These are phyloP conservation scores for Drosophila watanabei DNA, from an alignment of 1,140 invertebrate genomes.

Conservation along the genomic window DNA sequence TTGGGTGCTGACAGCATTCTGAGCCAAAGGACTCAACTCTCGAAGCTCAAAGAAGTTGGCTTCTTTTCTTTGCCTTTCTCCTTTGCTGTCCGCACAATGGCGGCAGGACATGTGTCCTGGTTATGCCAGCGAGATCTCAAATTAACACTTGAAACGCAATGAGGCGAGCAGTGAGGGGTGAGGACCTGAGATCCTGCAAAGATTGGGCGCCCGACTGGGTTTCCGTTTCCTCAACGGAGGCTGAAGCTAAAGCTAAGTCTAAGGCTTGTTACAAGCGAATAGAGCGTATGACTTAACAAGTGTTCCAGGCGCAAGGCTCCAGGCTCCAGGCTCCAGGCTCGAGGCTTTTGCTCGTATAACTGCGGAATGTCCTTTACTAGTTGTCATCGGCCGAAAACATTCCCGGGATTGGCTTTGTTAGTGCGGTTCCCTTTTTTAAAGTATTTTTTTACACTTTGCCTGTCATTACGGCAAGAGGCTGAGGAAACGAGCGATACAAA, in stretches of 20 bases:
- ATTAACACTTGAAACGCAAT: constrained; percentile 73
- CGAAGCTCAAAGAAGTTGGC: constrained; percentile 29
- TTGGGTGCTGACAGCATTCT: constrained; percentile 36
- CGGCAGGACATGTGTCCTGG: constrained; percentile 31
- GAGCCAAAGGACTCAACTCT: constrained; percentile 46
- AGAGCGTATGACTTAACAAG: constrained; percentile 63
- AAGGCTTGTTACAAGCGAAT: constrained; percentile 56
- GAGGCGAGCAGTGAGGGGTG: constrained; percentile 19
- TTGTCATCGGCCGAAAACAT: constrained; percentile 51
- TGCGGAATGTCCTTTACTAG: constrained; percentile 43
- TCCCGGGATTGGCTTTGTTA: constrained; percentile 58
- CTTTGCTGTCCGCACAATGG: constrained; percentile 36
- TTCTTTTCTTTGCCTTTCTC: constrained; percentile 31
- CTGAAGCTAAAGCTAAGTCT: background rate
- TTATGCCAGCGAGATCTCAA: constrained; percentile 65
- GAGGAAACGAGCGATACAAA: constrained; percentile 8
- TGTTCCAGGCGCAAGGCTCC: constrained; percentile 41
- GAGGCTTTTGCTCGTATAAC: background rate
- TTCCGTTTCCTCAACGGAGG: background rate
- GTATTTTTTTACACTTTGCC: constrained; percentile 59
- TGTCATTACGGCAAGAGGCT: constrained; percentile 14
- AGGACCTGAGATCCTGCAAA: constrained; percentile 16
- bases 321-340: constrained; percentile 12
- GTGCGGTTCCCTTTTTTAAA: constrained; percentile 33
- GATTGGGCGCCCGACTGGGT: constrained; percentile 30